Evolutionary conservation across 2,888 invertebrate species (phyloP).

Genomic region (Timema cristinae): DNA sequence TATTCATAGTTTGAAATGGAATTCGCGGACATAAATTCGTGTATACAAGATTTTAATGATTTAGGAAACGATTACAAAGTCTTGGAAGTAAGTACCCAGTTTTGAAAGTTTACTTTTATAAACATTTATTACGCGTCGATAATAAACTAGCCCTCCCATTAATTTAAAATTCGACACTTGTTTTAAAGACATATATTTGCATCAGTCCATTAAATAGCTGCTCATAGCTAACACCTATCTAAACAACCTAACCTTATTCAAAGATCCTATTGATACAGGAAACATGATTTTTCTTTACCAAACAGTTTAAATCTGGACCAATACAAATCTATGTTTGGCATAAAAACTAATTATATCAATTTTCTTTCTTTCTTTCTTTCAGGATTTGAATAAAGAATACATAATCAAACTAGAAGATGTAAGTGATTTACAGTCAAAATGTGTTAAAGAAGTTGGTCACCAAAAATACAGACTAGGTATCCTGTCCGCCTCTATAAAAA

Average conservation of each 20-base stretch:
- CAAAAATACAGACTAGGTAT: conserved; percentile 86
- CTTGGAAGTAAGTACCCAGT: conserved; percentile 62
- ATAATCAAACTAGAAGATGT: conserved; percentile 80
- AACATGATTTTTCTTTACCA: not conserved
- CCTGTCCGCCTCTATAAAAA: conserved; percentile 72
- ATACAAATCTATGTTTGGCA: conserved; percentile 22
- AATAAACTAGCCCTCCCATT: not conserved
- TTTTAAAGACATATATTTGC: too few species aligned
- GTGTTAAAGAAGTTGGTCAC: conserved; percentile 83
- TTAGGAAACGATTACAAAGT: conserved; percentile 71
- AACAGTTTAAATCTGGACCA: conserved; percentile 16
- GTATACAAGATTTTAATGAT: conserved; percentile 75
- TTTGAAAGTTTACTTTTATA: not conserved
- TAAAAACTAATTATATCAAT: too few species aligned
- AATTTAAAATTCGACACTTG: not conserved
- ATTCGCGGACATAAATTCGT: conserved; percentile 53
- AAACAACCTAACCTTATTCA: not conserved
- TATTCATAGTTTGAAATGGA: conserved; percentile 47
- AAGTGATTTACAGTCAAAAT: conserved; percentile 77
- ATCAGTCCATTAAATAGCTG: too few species aligned
- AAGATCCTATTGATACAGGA: too few species aligned
- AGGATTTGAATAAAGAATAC: conserved; percentile 80
- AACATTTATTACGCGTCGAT: not conserved
- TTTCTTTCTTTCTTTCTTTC: conserved; percentile 33
- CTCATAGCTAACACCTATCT: not conserved